Evolutionary conservation across 23 tunicate species (phyloP), one percentile per base, ranked within the genome.

Genomic region (Halocynthia roretzi): DNA sequence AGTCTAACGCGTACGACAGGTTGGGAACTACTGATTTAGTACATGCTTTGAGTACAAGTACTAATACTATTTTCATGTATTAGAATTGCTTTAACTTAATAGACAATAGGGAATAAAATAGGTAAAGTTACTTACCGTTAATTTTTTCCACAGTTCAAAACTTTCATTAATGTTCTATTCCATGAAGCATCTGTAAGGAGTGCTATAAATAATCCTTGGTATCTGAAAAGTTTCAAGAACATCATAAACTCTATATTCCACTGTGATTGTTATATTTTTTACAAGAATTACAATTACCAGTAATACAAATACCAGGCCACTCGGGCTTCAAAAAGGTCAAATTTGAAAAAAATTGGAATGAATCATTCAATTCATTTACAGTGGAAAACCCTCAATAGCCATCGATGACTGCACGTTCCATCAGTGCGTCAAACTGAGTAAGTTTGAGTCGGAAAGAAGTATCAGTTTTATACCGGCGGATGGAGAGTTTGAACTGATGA

Each of bases 401-500:
- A 95, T 95, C 70, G 99, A 95, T 75, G 99, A 95, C 71, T 95
- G 99, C 76, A 95, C 99, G 1, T 95, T 95, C 82, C 99, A 95
- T 67, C 99, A 95, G 65, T 95, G 99, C 65, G 99, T 95, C 8
- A 85, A 90, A 61, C 73, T 95, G 78, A 88, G 96, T 81, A 95
- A 95, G 78, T 95, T 95, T 64, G 96, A 95, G 54, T 84, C 96
- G 7, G 99, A 95, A 79, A 70, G 96, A 67, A 90, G 91, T 78
- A 88, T 95, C 80, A 88, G 96, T 72, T 95, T 95, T 56, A 95
- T 95, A 53, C 99, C 99, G 15, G 96, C 99, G 49, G 99, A 95
- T 77, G 99, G 99, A 10, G 99, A 95, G 62, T 95, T 95, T 82
- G 99, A 95, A 72, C 90, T 95, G 76, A 95, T 95, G 99, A 95